These are phyloP conservation scores for Alouatta palliata DNA, from an alignment of 2,113 vertebrate species.

Conservation along the genomic window DNA sequence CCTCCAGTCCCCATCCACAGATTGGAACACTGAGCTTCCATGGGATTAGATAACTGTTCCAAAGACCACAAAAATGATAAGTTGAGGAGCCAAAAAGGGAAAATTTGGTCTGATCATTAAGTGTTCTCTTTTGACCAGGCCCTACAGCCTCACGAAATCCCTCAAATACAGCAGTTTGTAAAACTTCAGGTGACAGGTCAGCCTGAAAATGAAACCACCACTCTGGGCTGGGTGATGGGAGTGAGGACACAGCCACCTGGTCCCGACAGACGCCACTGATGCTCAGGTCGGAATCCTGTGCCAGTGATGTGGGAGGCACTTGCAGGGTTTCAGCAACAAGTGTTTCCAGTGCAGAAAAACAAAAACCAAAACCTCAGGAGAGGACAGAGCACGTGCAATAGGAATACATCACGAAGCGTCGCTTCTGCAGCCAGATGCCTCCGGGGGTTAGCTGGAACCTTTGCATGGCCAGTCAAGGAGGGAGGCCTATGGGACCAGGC, in stretches of 20 bases:
- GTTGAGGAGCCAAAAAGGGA: not conserved
- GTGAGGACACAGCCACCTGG: not conserved
- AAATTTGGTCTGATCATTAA: not conserved
- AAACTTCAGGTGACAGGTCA: not conserved
- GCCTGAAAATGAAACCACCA: not conserved
- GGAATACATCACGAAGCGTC: not conserved
- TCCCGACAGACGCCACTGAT: not conserved
- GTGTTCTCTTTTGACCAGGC: not conserved
- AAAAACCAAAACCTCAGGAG: no score
- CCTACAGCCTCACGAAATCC: not conserved
- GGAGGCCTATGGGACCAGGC: not conserved
- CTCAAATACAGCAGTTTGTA: not conserved
- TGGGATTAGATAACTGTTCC: not conserved
- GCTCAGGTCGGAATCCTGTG: not conserved
- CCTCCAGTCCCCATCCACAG: not conserved
- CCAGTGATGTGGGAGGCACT: not conserved
- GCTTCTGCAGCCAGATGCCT: not conserved
- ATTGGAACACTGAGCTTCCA: not conserved
- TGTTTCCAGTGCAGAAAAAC: not conserved
- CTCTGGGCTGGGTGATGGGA: not conserved
- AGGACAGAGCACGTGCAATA: no score
- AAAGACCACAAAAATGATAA: not conserved
- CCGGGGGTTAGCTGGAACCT: not conserved
- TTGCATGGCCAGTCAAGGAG: not conserved
- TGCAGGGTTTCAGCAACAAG: not conserved